These are phyloP conservation scores for Trilocha varians DNA, from an alignment of 2,888 invertebrate species.

Conservation along the genomic window DNA sequence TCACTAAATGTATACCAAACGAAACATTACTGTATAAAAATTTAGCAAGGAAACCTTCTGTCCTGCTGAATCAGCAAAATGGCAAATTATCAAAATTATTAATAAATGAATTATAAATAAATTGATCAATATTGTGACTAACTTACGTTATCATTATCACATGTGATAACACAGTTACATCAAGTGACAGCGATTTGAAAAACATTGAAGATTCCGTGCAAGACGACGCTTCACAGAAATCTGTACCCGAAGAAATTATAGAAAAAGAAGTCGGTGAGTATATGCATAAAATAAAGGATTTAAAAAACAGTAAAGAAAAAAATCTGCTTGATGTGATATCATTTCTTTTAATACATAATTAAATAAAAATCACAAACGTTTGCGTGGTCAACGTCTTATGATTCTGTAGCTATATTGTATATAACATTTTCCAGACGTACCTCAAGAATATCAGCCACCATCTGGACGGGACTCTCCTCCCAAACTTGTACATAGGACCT, in stretches of 20 bases:
- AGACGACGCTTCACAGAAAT: slow-evolving; percentile 40
- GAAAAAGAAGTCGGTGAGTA: slow-evolving; percentile 50
- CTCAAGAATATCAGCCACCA: slow-evolving; percentile 39
- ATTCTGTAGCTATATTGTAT: not conserved
- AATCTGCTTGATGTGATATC: too few relatives aligned
- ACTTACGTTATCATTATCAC: too few relatives aligned
- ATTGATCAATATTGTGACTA: too few relatives aligned
- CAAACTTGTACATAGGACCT: slow-evolving; percentile 75
- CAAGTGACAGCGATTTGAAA: slow-evolving; percentile 28
- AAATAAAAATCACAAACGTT: not conserved
- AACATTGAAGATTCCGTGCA: slow-evolving; percentile 34
- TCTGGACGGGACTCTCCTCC: slow-evolving; percentile 44
- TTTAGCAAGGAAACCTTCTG: too few relatives aligned
- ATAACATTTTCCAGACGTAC: slow-evolving; percentile 32
- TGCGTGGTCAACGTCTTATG: not conserved
- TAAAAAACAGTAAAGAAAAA: too few relatives aligned
- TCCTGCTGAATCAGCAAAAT: slow-evolving; percentile 22
- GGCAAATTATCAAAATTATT: not conserved
- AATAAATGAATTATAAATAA: too few relatives aligned
- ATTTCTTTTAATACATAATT: too few relatives aligned
- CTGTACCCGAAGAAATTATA: slow-evolving; percentile 51
- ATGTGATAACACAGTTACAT: not conserved
- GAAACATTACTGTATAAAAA: too few relatives aligned
- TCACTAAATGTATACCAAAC: too few relatives aligned
- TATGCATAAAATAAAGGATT: not conserved